Evolutionary conservation across 2,113 vertebrate species (phyloP).

Genomic region (Felis catus): F.catus_Fca126_mat1.0 CM031424.1:41911501-41912000

Average conservation of each 20-base stretch:
- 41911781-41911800: background rate
- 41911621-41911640: background rate
- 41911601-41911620: background rate
- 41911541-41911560: background rate
- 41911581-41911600: background rate
- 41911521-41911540: background rate
- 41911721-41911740: background rate
- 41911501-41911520: background rate
- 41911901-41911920: background rate
- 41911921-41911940: background rate
- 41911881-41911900: background rate
- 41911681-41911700: background rate
- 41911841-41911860: background rate
- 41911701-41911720: background rate
- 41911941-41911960: background rate
- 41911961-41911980: background rate
- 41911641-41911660: background rate
- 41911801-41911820: background rate
- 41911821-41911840: background rate
- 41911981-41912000: background rate
- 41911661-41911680: background rate
- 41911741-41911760: background rate
- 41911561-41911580: background rate
- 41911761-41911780: background rate
- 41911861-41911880: background rate